Evolutionary conservation across 2,888 invertebrate genomes (phyloP).

Genomic region (Geophilus truncorum): DNA sequence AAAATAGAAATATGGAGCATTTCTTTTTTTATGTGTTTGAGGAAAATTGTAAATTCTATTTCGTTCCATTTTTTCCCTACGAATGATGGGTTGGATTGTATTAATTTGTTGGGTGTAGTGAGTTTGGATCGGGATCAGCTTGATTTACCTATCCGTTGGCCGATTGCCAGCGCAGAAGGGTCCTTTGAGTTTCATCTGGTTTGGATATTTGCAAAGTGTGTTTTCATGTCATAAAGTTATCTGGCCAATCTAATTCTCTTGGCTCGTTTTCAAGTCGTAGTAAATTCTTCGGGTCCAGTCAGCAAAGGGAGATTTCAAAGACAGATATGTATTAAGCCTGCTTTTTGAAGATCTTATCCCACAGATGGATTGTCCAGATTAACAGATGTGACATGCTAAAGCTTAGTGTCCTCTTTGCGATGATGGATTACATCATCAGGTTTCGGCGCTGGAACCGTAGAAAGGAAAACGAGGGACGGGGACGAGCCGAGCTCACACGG

Average conservation of each 20-base stretch:
- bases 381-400: conserved; percentile 8
- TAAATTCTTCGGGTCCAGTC: conserved; percentile 12
- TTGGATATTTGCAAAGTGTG: conserved; percentile 18
- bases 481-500: neutral
- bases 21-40: neutral
- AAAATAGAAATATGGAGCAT: neutral
- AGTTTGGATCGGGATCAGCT: neutral
- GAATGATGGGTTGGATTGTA: neutral
- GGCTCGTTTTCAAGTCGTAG: conserved; percentile 11
- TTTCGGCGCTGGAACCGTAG: neutral
- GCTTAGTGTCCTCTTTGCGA: conserved; percentile 10
- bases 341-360: conserved; percentile 12
- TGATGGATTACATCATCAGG: conserved; percentile 20
- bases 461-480: neutral
- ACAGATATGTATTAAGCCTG: neutral
- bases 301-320: conserved; percentile 7
- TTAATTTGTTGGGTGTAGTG: neutral
- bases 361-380: conserved; percentile 2
- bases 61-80: neutral
- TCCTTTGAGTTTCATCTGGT: neutral
- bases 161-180: neutral
- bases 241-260: conserved; percentile 16
- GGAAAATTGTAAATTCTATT: neutral
- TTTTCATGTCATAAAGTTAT: conserved; percentile 15
- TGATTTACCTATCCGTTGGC: neutral